Conservation (phyloP, 2,888 invertebrate genomes). For the Eilema depressum region DNA sequence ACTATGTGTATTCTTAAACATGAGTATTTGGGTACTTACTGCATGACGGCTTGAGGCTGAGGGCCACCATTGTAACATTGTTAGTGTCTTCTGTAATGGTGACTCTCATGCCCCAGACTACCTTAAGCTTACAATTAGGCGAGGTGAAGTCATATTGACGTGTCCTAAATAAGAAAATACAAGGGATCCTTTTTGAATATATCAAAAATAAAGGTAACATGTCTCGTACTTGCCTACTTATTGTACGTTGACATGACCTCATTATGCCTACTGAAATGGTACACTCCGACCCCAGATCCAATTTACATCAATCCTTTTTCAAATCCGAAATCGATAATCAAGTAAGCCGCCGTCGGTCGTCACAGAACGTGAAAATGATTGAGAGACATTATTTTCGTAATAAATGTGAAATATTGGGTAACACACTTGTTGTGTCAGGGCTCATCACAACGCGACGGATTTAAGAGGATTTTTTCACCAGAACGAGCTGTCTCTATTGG, state of each 20-base stretch:
- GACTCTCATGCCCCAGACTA: too few species aligned
- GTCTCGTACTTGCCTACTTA: neutral
- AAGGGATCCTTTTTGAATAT: neutral
- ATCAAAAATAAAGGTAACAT: neutral
- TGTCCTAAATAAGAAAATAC: too few species aligned
- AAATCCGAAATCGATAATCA: slow-evolving; percentile 1
- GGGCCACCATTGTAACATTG: too few species aligned
- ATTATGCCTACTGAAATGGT: neutral
- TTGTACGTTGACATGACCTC: slow-evolving; percentile 1
- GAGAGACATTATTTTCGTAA: neutral
- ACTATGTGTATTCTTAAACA: too few species aligned
- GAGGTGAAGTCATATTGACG: too few species aligned
- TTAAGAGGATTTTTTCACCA: neutral
- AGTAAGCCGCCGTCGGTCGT: neutral
- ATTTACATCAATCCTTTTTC: slow-evolving; percentile 4
- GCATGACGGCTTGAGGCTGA: too few species aligned
- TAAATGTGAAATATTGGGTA: neutral
- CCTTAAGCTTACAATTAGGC: too few species aligned
- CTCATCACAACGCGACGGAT: neutral
- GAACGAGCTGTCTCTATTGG: neutral
- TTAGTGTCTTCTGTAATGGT: too few species aligned
- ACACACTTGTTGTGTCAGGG: neutral
- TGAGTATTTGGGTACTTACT: too few species aligned
- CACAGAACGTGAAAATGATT: neutral
- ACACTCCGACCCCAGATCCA: neutral